phyloP scores from a whole-genome alignment of 2,888 invertebrate species.

The Chironomus tentans region DNA sequence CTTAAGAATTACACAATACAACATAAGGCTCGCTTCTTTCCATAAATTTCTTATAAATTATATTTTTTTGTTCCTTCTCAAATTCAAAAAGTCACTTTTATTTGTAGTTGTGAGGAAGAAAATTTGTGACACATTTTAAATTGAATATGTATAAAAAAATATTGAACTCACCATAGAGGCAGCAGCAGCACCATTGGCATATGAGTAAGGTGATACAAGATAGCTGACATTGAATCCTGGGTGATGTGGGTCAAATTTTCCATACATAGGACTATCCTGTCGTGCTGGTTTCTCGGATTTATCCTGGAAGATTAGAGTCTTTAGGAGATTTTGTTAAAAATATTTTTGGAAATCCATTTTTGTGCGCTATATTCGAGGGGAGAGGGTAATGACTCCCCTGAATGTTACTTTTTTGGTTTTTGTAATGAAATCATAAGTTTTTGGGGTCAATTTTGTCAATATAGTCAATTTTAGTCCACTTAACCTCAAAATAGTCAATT shows the following conservation, averaged over 20 bases:
- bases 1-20: neutral
- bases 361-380: neutral
- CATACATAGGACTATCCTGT: constrained; percentile 81
- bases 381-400: neutral
- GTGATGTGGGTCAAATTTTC: constrained; percentile 49
- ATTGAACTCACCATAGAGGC: constrained; percentile 77
- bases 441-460: too few species aligned
- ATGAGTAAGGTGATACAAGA: constrained; percentile 81
- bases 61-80: neutral
- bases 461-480: too few species aligned
- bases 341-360: neutral
- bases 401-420: neutral
- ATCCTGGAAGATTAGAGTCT: constrained; percentile 51
- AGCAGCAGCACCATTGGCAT: constrained; percentile 80
- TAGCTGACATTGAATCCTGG: constrained; percentile 77
- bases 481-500: too few species aligned
- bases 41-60: neutral
- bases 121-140: too few species aligned
- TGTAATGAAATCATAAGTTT: neutral
- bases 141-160: neutral
- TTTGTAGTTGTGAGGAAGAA: too few species aligned
- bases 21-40: neutral
- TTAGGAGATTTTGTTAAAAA: constrained; percentile 10
- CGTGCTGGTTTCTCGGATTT: constrained; percentile 76
- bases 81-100: neutral